These are phyloP conservation scores for Leptinotarsa haldemani DNA, from an alignment of 2,888 invertebrate genomes.

Conservation along the genomic window DNA sequence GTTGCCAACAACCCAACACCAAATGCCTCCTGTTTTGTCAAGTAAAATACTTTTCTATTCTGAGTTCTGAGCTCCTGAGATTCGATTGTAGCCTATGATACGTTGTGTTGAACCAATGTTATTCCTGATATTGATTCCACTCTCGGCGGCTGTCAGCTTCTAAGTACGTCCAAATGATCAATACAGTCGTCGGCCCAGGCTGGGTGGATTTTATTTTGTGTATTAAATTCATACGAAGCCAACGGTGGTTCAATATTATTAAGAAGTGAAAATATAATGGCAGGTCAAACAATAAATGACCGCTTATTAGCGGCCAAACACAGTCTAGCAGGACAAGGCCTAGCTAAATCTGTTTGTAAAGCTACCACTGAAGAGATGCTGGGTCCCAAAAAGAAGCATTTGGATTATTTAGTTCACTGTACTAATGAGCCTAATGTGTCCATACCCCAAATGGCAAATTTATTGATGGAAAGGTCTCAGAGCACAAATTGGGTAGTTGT, in stretches of 20 bases:
- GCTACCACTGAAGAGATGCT: slow-evolving; percentile 99
- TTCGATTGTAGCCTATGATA: not conserved
- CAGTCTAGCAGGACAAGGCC: slow-evolving; percentile 98
- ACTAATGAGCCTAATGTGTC: slow-evolving; percentile 99
- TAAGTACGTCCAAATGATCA: slow-evolving; percentile 3
- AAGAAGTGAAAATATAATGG: slow-evolving; percentile 69
- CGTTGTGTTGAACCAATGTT: no score
- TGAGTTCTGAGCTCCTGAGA: not conserved
- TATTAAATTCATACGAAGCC: slow-evolving; percentile 14
- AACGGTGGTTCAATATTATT: slow-evolving; percentile 28
- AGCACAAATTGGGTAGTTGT: slow-evolving; percentile 99
- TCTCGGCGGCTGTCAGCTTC: not conserved
- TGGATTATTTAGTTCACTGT: slow-evolving; percentile 99
- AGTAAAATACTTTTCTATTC: no score
- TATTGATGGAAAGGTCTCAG: slow-evolving; percentile 97
- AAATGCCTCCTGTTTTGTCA: no score
- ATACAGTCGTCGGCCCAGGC: slow-evolving; percentile 4
- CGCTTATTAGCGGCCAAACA: slow-evolving; percentile 97
- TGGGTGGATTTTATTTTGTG: slow-evolving; percentile 18
- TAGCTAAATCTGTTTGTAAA: slow-evolving; percentile 99
- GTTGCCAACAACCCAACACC: no score
- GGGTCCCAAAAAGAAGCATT: slow-evolving; percentile 99
- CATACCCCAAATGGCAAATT: slow-evolving; percentile 98
- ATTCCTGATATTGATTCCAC: not conserved
- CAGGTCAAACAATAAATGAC: slow-evolving; percentile 98